Evolutionary conservation across 2,113 vertebrate genomes (phyloP), one percentile per base, ranked within the genome.

Genomic region (Columba livia): DNA sequence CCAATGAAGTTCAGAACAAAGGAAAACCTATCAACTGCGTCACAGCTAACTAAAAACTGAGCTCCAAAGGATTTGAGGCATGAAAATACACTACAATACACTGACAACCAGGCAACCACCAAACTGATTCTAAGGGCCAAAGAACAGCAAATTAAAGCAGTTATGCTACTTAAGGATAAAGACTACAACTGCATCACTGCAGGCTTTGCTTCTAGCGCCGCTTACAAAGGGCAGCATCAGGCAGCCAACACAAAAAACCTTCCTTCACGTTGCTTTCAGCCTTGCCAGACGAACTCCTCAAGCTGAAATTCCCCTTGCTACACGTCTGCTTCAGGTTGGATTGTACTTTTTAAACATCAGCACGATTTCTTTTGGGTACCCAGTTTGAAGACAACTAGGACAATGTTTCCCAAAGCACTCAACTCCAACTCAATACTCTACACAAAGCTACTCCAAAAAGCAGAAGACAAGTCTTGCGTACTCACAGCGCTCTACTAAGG

Each of bases 291-390:
- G 14, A 93, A 67, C 40, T 73, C 28, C n/a, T 73, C 26, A 56
- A 65, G n/a, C 44, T 70, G 53, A 75, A 69, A 72, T 5, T 69
- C 28, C 79, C 66, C 31, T 40, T 58, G 47, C 40, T 54, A 18
- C 31, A 48, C 0, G 0, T 23, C 58, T 65, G 62, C 40, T 50
- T 53, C 54, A 50, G 16, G 53, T 0, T 61, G 32, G 8, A 53
- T 1, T 78, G 60, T 11, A 54, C 38, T 71, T 74, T 66, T 47
- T 36, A 83, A 83, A 54, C 19, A 86, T 6, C 83, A 71, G 25
- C 31, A 88, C 15, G 14, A 50, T 29, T 72, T 64, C 34, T 54
- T 69, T 6, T 28, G 58, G 44, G 28, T 29, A 40, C 23, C 10
- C 62, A 73, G 11, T 32, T 20, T 70, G 31, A 80, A 78, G 60